phyloP scores from a whole-genome alignment of 2,888 invertebrate genomes.

The Plebejus argus region DNA sequence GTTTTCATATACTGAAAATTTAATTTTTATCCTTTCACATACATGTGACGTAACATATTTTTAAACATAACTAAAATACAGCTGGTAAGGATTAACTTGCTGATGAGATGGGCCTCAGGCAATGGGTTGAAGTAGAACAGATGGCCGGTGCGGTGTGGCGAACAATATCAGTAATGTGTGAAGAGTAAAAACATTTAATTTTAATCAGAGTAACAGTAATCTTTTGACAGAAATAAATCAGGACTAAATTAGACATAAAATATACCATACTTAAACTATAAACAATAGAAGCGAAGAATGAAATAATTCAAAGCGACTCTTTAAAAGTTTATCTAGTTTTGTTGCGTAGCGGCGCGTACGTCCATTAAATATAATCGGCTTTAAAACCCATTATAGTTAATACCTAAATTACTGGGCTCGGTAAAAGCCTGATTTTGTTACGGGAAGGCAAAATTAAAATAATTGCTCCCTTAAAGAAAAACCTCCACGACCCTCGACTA shows the following conservation, averaged over 20 bases:
- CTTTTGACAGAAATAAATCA: neutral
- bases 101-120: neutral
- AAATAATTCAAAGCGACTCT: neutral
- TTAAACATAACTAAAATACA: neutral
- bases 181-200: neutral
- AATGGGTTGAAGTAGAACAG: neutral
- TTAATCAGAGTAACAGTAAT: neutral
- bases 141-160: neutral
- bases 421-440: constrained; percentile 26
- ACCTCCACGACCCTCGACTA: constrained; percentile 4
- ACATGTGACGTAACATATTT: constrained; percentile 1
- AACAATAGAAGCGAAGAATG: neutral
- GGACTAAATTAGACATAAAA: neutral
- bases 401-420: constrained; percentile 26
- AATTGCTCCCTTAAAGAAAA: constrained; percentile 9
- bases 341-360: constrained; percentile 1
- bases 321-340: neutral
- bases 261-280: neutral
- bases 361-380: constrained; percentile 29
- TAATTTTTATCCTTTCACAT: constrained; percentile 7
- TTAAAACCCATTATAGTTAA: constrained; percentile 31
- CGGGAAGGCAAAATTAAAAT: constrained; percentile 16
- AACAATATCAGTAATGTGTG: neutral
- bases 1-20: neutral
- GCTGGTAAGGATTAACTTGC: neutral